Percentiles rank a stretch among this genome's conserved stretches.
phyloP scores from a whole-genome alignment of 2,888 invertebrate species.

The Nymphalis c-album region DNA sequence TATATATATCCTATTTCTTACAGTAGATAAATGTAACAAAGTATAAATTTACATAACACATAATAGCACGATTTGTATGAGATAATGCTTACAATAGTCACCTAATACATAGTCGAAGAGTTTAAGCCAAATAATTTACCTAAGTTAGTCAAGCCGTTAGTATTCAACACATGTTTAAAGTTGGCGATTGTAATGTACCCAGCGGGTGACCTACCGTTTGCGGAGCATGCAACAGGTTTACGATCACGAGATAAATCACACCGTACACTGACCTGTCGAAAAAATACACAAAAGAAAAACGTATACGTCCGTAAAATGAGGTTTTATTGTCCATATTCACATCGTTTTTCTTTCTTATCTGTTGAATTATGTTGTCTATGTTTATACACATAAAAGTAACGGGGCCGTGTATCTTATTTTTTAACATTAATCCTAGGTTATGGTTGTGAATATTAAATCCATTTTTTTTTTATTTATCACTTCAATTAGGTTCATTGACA shows the following conservation, averaged over 20 bases:
- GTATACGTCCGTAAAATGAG: neutral
- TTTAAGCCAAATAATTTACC: neutral
- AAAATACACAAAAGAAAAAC: constrained; percentile 5
- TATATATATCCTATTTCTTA: no score
- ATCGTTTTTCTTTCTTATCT: constrained; percentile 1
- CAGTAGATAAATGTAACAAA: no score
- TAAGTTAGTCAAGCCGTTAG: constrained; percentile 12
- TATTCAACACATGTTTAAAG: constrained; percentile 17
- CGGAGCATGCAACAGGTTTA: constrained; percentile 19
- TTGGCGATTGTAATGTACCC: constrained; percentile 15
- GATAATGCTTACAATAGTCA: constrained; percentile 1
- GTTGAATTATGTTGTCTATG: no score
- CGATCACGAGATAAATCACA: constrained; percentile 28
- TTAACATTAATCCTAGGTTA: no score
- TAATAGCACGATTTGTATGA: neutral
- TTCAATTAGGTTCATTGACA: neutral
- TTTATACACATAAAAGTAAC: no score
- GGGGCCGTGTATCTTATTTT: no score
- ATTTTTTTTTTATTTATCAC: neutral
- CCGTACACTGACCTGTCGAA: constrained; percentile 27
- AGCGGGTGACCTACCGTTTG: constrained; percentile 19
- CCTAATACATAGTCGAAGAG: neutral
- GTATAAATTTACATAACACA: neutral
- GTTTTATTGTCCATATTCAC: neutral
- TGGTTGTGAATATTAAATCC: no score